Conservation (phyloP, 2,888 invertebrate species). For the Automeris io region DNA sequence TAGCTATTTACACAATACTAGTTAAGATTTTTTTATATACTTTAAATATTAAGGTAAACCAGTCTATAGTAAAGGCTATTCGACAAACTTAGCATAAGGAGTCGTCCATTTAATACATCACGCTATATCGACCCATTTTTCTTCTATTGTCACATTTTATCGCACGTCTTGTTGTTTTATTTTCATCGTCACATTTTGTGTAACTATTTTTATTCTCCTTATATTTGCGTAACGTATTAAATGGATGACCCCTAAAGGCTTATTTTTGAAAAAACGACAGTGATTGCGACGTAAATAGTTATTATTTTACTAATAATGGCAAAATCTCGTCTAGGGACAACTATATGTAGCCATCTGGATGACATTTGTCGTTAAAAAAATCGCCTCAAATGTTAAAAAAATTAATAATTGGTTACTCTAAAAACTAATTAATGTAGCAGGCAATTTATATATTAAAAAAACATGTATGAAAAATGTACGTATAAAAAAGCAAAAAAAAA, state of each 20-base stretch:
- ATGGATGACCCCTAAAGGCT: too few species aligned
- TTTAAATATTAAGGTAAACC: constrained; percentile 71
- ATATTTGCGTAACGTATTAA: too few species aligned
- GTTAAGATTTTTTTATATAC: constrained; percentile 51
- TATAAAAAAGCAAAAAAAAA: constrained; percentile 24
- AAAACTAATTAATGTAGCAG: constrained; percentile 52
- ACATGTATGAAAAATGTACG: constrained; percentile 24
- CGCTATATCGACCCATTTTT: too few species aligned
- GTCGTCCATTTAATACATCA: too few species aligned
- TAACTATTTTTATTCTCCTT: too few species aligned
- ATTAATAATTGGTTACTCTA: constrained; percentile 29
- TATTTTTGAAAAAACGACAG: constrained; percentile 3
- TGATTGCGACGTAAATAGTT: neutral
- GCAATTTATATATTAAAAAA: constrained; percentile 66
- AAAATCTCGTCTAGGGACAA: neutral
- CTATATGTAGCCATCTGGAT: too few species aligned
- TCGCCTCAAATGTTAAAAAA: constrained; percentile 60
- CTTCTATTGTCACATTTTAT: too few species aligned
- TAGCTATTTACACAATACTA: constrained; percentile 76
- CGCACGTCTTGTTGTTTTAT: too few species aligned
- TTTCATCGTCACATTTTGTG: too few species aligned
- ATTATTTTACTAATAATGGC: too few species aligned
- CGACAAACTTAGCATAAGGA: constrained; percentile 69
- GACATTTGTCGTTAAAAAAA: too few species aligned
- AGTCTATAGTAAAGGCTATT: constrained; percentile 77